A percentile compares a stretch with the other conserved stretches of the same genome.
These are phyloP conservation scores for Coenobita brevimanus DNA, from an alignment of 1,140 invertebrate species.

Conservation along the genomic window DNA sequence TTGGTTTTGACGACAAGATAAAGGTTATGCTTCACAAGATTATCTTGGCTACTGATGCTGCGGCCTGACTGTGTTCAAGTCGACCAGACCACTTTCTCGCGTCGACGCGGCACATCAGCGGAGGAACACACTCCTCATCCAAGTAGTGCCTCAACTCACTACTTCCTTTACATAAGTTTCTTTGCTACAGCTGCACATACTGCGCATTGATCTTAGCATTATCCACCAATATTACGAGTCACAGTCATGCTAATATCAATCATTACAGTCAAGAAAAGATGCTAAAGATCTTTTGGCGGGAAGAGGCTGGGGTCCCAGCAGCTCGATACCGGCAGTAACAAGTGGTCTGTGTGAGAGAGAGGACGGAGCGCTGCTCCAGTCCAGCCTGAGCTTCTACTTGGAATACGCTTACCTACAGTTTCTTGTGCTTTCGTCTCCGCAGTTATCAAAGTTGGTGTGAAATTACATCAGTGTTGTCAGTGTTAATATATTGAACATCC, in stretches of 20 bases:
- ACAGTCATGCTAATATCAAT: no score
- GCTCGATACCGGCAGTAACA: conserved; percentile 61
- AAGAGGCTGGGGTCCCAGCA: conserved; percentile 19
- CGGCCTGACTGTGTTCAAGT: no score
- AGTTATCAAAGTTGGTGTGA: background rate
- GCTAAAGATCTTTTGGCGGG: conserved; percentile 61
- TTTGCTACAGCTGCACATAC: background rate
- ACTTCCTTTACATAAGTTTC: background rate
- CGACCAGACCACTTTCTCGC: background rate
- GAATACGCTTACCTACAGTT: background rate
- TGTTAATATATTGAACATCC: no score
- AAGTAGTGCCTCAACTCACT: background rate
- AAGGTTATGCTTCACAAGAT: no score
- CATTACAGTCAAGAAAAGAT: background rate
- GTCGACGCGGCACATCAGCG: conserved; percentile 24
- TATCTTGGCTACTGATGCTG: no score
- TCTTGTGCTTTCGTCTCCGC: background rate
- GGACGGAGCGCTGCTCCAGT: background rate
- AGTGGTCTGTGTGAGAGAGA: conserved; percentile 21
- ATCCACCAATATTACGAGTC: background rate
- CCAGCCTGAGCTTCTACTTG: no score
- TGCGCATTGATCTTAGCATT: background rate
- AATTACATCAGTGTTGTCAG: no score
- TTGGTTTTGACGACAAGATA: no score
- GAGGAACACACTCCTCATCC: conserved; percentile 15